These are phyloP conservation scores for Sabatieria punctata DNA, from an alignment of 2,888 invertebrate genomes.

Conservation along the genomic window DNA sequence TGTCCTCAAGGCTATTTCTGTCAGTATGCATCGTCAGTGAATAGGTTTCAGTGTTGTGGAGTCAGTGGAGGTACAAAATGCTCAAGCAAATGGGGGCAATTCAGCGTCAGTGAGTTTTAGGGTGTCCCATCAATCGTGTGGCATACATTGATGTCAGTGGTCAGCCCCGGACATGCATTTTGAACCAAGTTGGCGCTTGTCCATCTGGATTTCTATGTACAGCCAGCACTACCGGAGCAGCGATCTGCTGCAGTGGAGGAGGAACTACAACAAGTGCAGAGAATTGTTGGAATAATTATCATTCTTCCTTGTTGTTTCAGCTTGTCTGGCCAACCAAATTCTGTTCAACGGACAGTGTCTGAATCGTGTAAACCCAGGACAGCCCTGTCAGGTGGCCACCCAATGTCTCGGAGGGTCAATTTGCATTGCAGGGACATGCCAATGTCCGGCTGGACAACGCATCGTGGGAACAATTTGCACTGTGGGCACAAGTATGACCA, in stretches of 20 bases:
- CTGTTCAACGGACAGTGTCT: background rate
- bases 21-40: background rate
- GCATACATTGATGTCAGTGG: background rate
- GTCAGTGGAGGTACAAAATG: background rate
- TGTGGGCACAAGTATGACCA: too few species aligned
- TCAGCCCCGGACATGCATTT: background rate
- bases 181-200: background rate
- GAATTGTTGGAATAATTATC: background rate
- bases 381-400: background rate
- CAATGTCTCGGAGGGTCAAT: slow-evolving; percentile 1
- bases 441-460: background rate
- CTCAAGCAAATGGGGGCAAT: background rate
- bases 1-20: slow-evolving; percentile 1
- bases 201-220: background rate
- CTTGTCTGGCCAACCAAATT: background rate
- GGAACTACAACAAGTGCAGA: background rate
- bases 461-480: too few species aligned
- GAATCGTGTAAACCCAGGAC: background rate
- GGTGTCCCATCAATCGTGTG: background rate
- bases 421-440: background rate
- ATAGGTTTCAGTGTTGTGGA: background rate
- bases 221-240: background rate
- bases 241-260: background rate
- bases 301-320: background rate
- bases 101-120: background rate